Percentiles rank a stretch among this genome's conserved stretches.
phyloP scores from a whole-genome alignment of 2,888 invertebrate species.

The Drosophila tripunctata region DNA sequence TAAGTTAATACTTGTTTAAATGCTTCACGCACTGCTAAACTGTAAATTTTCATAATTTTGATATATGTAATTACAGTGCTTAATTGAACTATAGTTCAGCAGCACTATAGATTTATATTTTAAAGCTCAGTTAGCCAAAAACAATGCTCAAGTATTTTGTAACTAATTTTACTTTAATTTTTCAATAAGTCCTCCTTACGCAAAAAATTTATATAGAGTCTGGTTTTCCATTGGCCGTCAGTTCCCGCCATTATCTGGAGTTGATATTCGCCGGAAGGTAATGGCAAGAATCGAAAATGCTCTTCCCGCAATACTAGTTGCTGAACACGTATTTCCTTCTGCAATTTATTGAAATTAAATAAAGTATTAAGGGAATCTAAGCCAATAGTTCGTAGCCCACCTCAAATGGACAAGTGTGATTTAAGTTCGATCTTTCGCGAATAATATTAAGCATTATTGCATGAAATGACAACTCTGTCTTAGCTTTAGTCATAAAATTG shows the following conservation, averaged over 20 bases:
- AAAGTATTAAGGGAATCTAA: no score
- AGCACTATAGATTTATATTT: no score
- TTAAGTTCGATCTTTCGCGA: conserved; percentile 8
- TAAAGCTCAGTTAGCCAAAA: no score
- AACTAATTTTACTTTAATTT: no score
- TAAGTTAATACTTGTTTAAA: no score
- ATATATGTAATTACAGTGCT: no score
- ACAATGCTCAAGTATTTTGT: no score
- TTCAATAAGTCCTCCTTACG: neutral
- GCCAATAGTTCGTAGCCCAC: no score
- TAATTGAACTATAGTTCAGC: no score
- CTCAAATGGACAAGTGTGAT: conserved; percentile 33
- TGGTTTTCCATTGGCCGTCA: neutral
- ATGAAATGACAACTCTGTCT: neutral
- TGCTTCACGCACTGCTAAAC: no score
- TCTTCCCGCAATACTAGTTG: conserved; percentile 9
- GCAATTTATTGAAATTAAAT: neutral
- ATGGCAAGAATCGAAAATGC: neutral
- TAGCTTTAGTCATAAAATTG: neutral
- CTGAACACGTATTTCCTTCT: conserved; percentile 3
- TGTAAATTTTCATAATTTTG: no score
- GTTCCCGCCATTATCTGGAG: neutral
- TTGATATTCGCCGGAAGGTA: conserved; percentile 22
- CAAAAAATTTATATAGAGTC: neutral
- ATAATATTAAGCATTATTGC: neutral